phyloP scores from a whole-genome alignment of 2,888 invertebrate genomes.

The Parnassius orleans region DNA sequence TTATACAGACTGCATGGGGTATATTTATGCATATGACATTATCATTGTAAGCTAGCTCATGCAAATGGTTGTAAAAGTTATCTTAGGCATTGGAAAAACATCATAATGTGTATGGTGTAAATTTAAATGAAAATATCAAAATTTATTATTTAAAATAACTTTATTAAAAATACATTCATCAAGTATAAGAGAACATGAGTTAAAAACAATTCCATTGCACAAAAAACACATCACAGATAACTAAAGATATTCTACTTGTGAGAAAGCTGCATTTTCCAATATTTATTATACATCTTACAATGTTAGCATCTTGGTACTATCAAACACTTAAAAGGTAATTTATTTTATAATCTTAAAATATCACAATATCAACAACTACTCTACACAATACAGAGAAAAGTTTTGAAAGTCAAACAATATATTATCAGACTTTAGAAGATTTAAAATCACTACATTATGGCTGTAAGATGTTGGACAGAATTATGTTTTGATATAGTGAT shows the following conservation, averaged over 20 bases:
- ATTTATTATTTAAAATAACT: constrained; percentile 65
- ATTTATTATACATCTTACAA: constrained; percentile 29
- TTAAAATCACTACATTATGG: constrained; percentile 19
- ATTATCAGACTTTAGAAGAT: constrained; percentile 34
- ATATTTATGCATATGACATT: no score
- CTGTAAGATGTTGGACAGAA: constrained; percentile 14
- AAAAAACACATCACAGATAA: constrained; percentile 70
- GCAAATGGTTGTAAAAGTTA: no score
- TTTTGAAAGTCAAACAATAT: constrained; percentile 32
- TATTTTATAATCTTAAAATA: constrained; percentile 66
- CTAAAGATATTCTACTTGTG: constrained; percentile 46
- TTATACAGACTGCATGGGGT: no score
- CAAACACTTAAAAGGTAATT: constrained; percentile 45
- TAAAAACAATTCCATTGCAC: constrained; percentile 65
- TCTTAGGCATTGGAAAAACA: no score
- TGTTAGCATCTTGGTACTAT: constrained; percentile 57
- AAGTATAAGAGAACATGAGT: constrained; percentile 43
- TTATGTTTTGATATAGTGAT: not conserved
- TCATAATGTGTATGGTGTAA: not conserved
- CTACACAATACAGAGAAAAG: constrained; percentile 37
- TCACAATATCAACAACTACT: constrained; percentile 76
- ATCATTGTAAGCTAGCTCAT: no score
- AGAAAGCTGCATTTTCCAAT: constrained; percentile 36
- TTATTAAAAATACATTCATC: constrained; percentile 61
- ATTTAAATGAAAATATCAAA: constrained; percentile 27